These are phyloP conservation scores for Pogonus chalceus DNA, from an alignment of 1,140 invertebrate genomes.

Conservation along the genomic window DNA sequence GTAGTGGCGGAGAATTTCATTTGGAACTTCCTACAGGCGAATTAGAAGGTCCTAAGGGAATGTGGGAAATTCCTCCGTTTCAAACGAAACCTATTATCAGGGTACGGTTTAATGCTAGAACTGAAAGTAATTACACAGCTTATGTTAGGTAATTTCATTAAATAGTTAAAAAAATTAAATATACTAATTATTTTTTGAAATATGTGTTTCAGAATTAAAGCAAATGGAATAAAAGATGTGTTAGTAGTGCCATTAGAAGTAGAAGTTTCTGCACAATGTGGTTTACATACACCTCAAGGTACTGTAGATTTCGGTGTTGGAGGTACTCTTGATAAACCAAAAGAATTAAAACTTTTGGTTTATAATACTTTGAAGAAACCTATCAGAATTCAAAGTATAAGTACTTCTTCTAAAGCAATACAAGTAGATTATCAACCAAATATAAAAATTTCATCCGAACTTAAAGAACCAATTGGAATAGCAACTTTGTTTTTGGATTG, in stretches of 20 bases:
- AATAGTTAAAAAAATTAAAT: background rate
- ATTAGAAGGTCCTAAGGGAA: constrained; percentile 62
- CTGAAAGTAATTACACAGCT: constrained; percentile 67
- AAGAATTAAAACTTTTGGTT: constrained; percentile 52
- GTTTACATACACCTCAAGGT: constrained; percentile 67
- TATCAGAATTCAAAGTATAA: constrained; percentile 57
- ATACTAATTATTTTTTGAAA: no score
- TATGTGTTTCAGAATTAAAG: constrained; percentile 47
- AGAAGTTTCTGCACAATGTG: constrained; percentile 63
- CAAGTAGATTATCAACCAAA: constrained; percentile 49
- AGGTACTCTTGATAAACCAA: constrained; percentile 54
- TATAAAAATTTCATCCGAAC: constrained; percentile 53
- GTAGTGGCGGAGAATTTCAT: constrained; percentile 84
- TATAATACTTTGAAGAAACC: constrained; percentile 62
- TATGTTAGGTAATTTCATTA: constrained; percentile 52
- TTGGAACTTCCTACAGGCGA: constrained; percentile 78
- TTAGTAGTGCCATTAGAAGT: constrained; percentile 79
- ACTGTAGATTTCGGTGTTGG: constrained; percentile 76
- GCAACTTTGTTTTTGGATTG: constrained; percentile 68
- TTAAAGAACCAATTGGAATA: constrained; percentile 48
- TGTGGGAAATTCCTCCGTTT: constrained; percentile 87
- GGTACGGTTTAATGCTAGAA: constrained; percentile 66
- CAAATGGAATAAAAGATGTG: constrained; percentile 56
- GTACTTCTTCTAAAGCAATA: constrained; percentile 42
- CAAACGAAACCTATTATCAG: constrained; percentile 81